A percentile compares a stretch with the other conserved stretches of the same genome.
phyloP scores from a whole-genome alignment of 2,113 vertebrate species.

The Cynopterus brachyotis region DNA sequence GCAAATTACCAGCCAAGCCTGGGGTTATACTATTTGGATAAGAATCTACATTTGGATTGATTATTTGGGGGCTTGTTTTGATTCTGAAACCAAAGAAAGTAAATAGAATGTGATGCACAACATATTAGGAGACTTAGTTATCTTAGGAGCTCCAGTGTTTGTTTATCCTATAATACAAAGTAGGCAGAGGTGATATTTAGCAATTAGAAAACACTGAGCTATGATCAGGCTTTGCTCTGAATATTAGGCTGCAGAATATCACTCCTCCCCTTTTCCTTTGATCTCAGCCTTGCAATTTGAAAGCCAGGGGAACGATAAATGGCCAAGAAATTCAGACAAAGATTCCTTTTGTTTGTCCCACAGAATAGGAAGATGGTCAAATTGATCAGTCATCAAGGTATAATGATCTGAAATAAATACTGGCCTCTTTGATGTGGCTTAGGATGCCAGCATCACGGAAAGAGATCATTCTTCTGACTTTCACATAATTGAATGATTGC shows the following conservation, averaged over 20 bases:
- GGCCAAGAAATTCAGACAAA: constrained; percentile 50
- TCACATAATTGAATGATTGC: constrained; percentile 61
- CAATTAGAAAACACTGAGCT: neutral
- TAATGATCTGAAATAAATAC: constrained; percentile 64
- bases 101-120: neutral
- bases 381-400: constrained; percentile 62
- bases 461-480: constrained; percentile 56
- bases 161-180: neutral
- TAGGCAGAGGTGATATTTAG: neutral
- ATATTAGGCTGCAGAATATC: neutral
- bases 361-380: constrained; percentile 57
- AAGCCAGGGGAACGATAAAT: constrained; percentile 66
- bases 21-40: neutral
- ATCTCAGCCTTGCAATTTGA: constrained; percentile 43
- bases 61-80: neutral
- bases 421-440: constrained; percentile 67
- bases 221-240: neutral
- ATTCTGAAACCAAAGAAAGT: neutral
- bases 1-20: neutral
- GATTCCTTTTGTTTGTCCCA: constrained; percentile 51
- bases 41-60: neutral
- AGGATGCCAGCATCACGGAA: constrained; percentile 58
- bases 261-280: constrained; percentile 41
- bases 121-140: neutral
- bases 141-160: neutral